Base-by-base conservation (phyloP, 2,113 vertebrate species). In the Gadus chalcogrammus region DNA sequence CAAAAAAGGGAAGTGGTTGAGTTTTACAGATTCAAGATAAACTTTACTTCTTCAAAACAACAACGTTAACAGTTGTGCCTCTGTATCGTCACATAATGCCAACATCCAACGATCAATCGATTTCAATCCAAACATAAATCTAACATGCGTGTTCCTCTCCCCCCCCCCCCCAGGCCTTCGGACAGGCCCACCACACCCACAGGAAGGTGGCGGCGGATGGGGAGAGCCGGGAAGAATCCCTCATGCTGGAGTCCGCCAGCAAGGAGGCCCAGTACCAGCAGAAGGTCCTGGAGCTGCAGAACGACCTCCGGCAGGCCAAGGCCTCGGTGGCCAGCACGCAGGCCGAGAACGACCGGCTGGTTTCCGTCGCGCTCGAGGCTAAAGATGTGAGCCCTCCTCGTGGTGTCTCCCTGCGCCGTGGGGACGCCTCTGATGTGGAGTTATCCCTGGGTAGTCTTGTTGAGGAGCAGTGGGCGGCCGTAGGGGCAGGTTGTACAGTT, bases 151-250 rank as follows among this genome's bases (percentile, higher is more conserved):
- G 28, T 71, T 53, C 20, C 6, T 74, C 16, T 35, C 62, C 38
- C 67, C 20, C 74, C n/a, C 58, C 48, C 52, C 42, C 11, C 42
- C 75, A 99, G 97, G 97, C 97, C 1, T 99, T 97, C 78, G 97
- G 97, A 68, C 97, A 99, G 72, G 97, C 94, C 1, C 91, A 98
- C 84, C 95, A 94, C 0, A 95, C 95, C 87, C 97, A 99, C 84
- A 97, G 94, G 87, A 99, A 98, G 80, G 97, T 98, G 71, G 97
- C 97, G 3, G 96, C 95, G 2, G 97, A 98, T 8, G 97, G 97
- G 3, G 97, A 99, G 82, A 99, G 95, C 90, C 93, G 97, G 58
- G 97, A 99, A 73, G 97, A 99, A 86, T 96, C 95, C 3, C 90
- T 99, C 77, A 98, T 99, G 75, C 90, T 97, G 85, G 97, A 99